Evolutionary conservation across 2,888 invertebrate genomes (phyloP), one percentile per base, ranked within the genome.

Genomic region (Cataglyphis rosenhaueri): DNA sequence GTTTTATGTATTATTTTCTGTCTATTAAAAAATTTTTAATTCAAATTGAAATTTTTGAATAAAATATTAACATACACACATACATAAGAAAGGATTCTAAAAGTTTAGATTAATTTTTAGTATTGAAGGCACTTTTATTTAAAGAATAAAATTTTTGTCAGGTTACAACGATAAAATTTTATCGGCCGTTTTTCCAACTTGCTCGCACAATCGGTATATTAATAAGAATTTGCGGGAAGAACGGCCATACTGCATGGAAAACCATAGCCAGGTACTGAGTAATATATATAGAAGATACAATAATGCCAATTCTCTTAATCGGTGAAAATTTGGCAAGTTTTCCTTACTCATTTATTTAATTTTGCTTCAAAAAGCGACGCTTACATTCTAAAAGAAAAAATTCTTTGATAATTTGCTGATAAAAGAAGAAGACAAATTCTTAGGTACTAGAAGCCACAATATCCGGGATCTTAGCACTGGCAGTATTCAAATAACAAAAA

Each of bases 111-210:
- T n/a, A 41, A 21, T 83, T 70, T 76, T 75, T 91, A 88, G 74
- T 92, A 91, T 88, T 86, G 74, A 92, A 93, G 92, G 92, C 92
- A 93, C 91, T 92, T 93, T 93, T 93, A 93, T 93, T 93, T 87
- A 79, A 92, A 92, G 90, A 92, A 92, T 90, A 90, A 89, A 91
- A 86, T 87, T 90, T 90, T 87, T 83, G 85, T 87, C 83, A 86
- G 81, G 79, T 92, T 91, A 92, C 92, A 93, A 91, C 84, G 89
- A 88, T 91, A 86, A 87, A 90, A 90, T 90, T 90, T 90, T 78
- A 84, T 85, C 76, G 88, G 85, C 81, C 86, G 89, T 86, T 85
- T 81, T 82, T 84, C 86, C 76, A 83, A 88, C 66, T 89, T 59
- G 66, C 57, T 84, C 44, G 32, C 48, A 38, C 4, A n/a, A 44